These are phyloP conservation scores for Macroramphosus scolopax DNA, from an alignment of 2,797 vertebrate species.

Conservation along the genomic window DNA sequence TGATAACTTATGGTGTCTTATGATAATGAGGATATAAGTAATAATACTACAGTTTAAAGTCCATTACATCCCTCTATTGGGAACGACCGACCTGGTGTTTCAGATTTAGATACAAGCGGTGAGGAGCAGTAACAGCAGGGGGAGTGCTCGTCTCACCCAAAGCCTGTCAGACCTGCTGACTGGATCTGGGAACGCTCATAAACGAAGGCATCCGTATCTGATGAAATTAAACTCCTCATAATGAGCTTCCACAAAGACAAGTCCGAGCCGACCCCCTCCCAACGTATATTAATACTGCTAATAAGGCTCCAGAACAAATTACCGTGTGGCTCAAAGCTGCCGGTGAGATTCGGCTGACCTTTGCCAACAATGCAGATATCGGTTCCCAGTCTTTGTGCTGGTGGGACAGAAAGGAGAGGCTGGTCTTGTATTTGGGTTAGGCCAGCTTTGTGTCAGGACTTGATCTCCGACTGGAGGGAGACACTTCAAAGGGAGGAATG, in stretches of 20 bases:
- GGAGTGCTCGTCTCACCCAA: constrained; percentile 49
- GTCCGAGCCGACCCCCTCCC: constrained; percentile 44
- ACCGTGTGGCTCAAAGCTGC: constrained; percentile 6
- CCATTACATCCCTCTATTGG: no score
- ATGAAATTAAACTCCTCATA: constrained; percentile 66
- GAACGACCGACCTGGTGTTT: no score
- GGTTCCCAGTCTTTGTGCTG: no score
- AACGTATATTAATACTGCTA: constrained; percentile 39
- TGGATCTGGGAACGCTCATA: constrained; percentile 21
- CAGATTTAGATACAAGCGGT: no score
- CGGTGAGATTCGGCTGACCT: constrained; percentile 1
- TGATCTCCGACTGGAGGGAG: constrained; percentile 44
- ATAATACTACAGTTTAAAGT: no score
- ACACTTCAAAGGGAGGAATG: constrained; percentile 62
- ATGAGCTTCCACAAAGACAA: constrained; percentile 64
- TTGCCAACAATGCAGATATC: no score
- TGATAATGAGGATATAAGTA: no score
- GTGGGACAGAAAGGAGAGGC: neutral
- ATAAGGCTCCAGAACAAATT: constrained; percentile 35
- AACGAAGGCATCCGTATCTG: constrained; percentile 58
- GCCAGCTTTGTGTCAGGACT: constrained; percentile 34
- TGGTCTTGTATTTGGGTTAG: constrained; percentile 38
- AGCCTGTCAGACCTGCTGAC: constrained; percentile 20
- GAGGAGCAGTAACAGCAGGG: constrained; percentile 57
- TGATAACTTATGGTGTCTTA: no score